phyloP scores from a whole-genome alignment of 2,888 invertebrate species.

The Netelia virgata region DNA sequence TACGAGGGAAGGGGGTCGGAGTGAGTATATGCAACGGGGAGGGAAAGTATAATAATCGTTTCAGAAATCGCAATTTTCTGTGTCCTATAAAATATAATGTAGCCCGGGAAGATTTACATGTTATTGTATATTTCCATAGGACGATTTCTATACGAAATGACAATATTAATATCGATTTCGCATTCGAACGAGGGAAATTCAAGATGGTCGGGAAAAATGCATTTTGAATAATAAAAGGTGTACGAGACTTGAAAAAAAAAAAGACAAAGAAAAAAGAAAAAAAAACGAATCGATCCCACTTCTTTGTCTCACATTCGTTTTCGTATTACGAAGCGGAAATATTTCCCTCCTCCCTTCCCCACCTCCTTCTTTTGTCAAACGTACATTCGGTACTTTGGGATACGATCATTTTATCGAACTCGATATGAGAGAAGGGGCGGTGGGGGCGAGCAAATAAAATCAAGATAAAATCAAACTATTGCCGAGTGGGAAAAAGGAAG shows the following conservation, averaged over 20 bases:
- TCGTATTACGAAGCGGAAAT: no score
- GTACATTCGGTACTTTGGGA: slow-evolving; percentile 9
- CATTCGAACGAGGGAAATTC: slow-evolving; percentile 44
- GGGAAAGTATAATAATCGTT: slow-evolving; percentile 75
- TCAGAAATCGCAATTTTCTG: slow-evolving; percentile 80
- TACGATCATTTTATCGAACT: background rate
- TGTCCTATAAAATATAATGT: slow-evolving; percentile 78
- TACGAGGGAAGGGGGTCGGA: slow-evolving; percentile 4
- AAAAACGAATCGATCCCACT: background rate
- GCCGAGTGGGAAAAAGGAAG: slow-evolving; percentile 26
- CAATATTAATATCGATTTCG: slow-evolving; percentile 64
- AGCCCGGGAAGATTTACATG: slow-evolving; percentile 60
- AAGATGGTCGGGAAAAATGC: slow-evolving; percentile 45
- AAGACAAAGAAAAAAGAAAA: background rate
- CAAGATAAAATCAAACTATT: slow-evolving; percentile 13
- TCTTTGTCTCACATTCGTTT: no score
- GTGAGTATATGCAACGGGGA: slow-evolving; percentile 1
- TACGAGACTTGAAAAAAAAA: slow-evolving; percentile 6
- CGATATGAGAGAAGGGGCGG: background rate
- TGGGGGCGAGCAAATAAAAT: slow-evolving; percentile 5
- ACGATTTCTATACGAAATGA: slow-evolving; percentile 46
- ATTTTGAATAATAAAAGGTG: slow-evolving; percentile 31
- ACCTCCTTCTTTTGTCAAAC: no score
- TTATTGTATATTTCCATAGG: slow-evolving; percentile 52
- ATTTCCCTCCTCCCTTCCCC: no score